Evolutionary conservation across 2,797 vertebrate genomes (phyloP), one percentile per base, ranked within the genome.

Genomic region (Brachyalestes nurse): DNA sequence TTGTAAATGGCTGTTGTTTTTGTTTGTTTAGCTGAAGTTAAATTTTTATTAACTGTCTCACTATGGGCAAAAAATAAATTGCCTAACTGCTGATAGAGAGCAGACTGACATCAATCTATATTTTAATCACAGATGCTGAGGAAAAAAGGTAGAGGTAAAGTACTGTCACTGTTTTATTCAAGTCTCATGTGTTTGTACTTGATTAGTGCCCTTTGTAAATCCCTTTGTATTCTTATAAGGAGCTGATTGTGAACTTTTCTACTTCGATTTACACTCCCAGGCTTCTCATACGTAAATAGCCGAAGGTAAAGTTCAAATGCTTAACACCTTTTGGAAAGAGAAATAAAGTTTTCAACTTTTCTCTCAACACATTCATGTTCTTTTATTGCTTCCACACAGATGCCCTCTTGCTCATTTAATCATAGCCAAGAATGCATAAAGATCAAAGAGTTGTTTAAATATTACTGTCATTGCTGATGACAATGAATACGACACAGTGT

Each of bases 1-100:
- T 64, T 58, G 19, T 81, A 75, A 67, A 75, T 66, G 58, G 13
- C 17, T 62, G 7, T 57, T 62, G 7, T 57, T 6, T 14, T 55
- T 55, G 14, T 71, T 55, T 55, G 51, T 55, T 19, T 38, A 40
- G 49, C 49, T 38, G 57, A 71, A 71, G 67, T 55, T 0, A 34
- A 65, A 17, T 34, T 62, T 42, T 67, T 67, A 42, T 8, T 55
- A 57, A 55, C 51, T 72, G 45, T 53, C 69, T 51, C 9, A 38
- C 25, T 40, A 7, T 1, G 57, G 51, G 34, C 28, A 28, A 25
- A 42, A 64, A 64, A 64, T 19, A 23, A 34, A 34, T 34, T 67
- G 25, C 17, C 79, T 49, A 21, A 58, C 38, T 66, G 4, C 62
- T 40, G 49, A 61, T 75, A 23, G n/a, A 5, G 13, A 57, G 47